phyloP scores from a whole-genome alignment of 2,113 vertebrate genomes.

The Ailurus styani region DNA sequence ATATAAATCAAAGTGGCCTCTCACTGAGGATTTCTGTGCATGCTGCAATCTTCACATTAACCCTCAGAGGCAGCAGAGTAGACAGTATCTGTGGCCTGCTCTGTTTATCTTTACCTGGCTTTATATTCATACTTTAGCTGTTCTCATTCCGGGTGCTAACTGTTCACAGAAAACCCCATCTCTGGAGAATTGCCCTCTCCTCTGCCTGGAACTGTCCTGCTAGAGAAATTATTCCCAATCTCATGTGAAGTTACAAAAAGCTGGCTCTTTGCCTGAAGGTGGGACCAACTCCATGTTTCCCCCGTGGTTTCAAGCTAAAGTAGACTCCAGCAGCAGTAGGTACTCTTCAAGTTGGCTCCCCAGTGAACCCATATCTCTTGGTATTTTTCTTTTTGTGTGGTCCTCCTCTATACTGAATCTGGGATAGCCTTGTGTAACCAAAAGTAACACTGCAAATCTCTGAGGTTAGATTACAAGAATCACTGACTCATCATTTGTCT shows the following conservation, averaged over 20 bases:
- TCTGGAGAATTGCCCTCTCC: background rate
- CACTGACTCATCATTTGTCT: background rate
- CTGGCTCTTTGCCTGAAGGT: background rate
- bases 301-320: background rate
- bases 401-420: background rate
- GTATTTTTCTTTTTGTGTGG: background rate
- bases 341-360: background rate
- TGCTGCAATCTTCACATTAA: background rate
- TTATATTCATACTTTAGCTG: background rate
- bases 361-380: background rate
- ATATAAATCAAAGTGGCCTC: background rate
- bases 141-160: background rate
- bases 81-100: background rate
- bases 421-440: background rate
- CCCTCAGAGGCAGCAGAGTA: background rate
- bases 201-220: background rate
- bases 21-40: background rate
- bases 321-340: background rate
- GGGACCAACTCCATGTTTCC: background rate
- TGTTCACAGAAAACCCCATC: background rate
- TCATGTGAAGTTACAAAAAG: background rate
- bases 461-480: background rate
- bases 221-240: background rate
- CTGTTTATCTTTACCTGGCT: background rate
- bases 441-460: background rate